A percentile compares a stretch with the other conserved stretches of the same genome.
Evolutionary conservation across 1,140 invertebrate species (phyloP).

Genomic region (Drosophila watanabei): DNA sequence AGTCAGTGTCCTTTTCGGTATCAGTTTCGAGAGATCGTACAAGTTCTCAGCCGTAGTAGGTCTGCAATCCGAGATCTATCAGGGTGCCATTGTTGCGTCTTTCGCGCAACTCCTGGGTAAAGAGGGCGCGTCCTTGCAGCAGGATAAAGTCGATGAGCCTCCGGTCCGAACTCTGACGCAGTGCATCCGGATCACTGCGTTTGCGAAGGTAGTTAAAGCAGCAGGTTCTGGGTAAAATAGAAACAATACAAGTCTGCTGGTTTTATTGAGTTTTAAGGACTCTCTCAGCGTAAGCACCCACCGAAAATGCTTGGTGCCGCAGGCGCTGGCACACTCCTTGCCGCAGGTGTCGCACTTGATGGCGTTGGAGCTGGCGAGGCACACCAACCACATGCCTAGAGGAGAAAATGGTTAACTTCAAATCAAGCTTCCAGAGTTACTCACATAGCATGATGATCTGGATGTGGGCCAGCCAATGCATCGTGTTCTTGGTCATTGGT

Average conservation of each 20-base stretch:
- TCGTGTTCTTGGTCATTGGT: conserved; percentile 32
- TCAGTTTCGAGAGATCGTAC: background rate
- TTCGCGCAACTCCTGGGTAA: conserved; percentile 68
- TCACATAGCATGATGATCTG: conserved; percentile 65
- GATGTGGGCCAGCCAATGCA: conserved; percentile 61
- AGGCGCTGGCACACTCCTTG: conserved; percentile 86
- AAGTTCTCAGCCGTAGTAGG: conserved; percentile 58
- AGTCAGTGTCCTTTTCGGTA: conserved; percentile 18
- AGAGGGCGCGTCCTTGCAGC: conserved; percentile 74
- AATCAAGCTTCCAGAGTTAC: conserved; percentile 42
- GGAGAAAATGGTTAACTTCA: too few species aligned
- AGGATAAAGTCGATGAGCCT: conserved; percentile 80
- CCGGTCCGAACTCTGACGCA: conserved; percentile 73
- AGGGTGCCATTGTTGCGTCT: conserved; percentile 66
- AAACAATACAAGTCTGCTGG: background rate
- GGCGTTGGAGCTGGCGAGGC: conserved; percentile 56
- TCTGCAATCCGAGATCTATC: conserved; percentile 64
- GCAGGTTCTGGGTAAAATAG: conserved; percentile 59
- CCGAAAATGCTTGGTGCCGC: conserved; percentile 87
- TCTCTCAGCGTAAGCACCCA: conserved; percentile 21
- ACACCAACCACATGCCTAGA: conserved; percentile 64
- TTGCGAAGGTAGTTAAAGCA: conserved; percentile 84
- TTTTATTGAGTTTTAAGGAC: too few species aligned
- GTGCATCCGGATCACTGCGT: conserved; percentile 69
- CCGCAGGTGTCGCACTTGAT: conserved; percentile 87